A percentile compares a stretch with the other conserved stretches of the same genome.
These are phyloP conservation scores for Rotaria socialis DNA, from an alignment of 2,888 invertebrate genomes.

Conservation along the genomic window DNA sequence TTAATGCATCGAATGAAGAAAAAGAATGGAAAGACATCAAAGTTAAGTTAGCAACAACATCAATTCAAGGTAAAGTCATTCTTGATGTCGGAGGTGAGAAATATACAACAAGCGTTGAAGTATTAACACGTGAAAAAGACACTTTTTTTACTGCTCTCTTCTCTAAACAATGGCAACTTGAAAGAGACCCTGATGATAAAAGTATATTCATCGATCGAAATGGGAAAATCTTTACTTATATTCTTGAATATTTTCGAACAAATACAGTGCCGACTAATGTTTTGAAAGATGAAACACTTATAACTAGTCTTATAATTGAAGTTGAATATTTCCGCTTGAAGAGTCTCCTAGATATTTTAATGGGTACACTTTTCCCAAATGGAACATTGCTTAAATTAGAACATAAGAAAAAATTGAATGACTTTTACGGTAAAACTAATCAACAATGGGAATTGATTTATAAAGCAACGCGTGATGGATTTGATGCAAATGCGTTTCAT, in stretches of 20 bases:
- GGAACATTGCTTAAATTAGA: background rate
- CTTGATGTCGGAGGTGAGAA: background rate
- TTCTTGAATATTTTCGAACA: constrained; percentile 83
- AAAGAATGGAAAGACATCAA: background rate
- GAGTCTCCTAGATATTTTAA: constrained; percentile 54
- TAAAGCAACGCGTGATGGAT: constrained; percentile 37
- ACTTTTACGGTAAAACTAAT: constrained; percentile 25
- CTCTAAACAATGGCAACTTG: background rate
- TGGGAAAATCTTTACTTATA: constrained; percentile 92
- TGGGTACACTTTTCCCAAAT: constrained; percentile 48
- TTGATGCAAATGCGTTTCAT: constrained; percentile 14
- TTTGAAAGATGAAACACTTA: constrained; percentile 63
- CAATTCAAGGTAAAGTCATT: background rate
- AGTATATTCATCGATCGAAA: constrained; percentile 83
- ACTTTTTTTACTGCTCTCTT: background rate
- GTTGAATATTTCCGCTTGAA: constrained; percentile 82
- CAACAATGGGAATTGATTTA: constrained; percentile 40
- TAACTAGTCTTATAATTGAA: constrained; percentile 79
- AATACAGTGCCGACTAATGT: constrained; percentile 80
- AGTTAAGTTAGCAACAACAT: background rate
- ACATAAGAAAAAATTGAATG: constrained; percentile 31
- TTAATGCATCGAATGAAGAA: background rate
- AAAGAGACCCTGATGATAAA: background rate
- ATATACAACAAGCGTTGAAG: background rate
- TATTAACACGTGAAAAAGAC: background rate